These are phyloP conservation scores for Drosophila serrata DNA, from an alignment of 1,140 invertebrate species.

Conservation along the genomic window DNA sequence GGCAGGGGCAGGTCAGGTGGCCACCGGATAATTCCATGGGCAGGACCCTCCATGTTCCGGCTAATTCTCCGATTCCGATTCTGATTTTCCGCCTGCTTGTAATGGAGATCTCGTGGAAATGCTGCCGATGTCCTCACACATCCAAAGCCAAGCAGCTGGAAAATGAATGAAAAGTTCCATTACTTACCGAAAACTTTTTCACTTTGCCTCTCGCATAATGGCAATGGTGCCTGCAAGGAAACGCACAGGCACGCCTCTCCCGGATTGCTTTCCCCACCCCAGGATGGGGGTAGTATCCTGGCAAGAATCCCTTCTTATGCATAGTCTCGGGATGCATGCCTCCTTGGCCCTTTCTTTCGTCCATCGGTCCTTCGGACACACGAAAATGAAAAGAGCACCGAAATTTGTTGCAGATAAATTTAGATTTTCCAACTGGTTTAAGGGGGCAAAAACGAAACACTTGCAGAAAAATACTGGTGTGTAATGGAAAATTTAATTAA, in stretches of 20 bases:
- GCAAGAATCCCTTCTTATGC: slow-evolving; percentile 15
- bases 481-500: not conserved
- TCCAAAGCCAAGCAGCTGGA: slow-evolving; percentile 18
- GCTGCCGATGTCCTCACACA: slow-evolving; percentile 10
- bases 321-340: slow-evolving; percentile 34
- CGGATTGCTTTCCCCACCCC: not conserved
- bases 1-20: slow-evolving; percentile 19
- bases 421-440: slow-evolving; percentile 47
- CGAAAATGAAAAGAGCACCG: slow-evolving; percentile 14
- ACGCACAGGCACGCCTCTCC: slow-evolving; percentile 24
- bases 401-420: slow-evolving; percentile 76
- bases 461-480: not conserved
- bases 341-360: slow-evolving; percentile 25
- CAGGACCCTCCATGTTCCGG: slow-evolving; percentile 20
- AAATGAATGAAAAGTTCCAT: slow-evolving; percentile 35
- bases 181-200: slow-evolving; percentile 38
- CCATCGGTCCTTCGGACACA: not conserved
- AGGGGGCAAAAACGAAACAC: slow-evolving; percentile 2
- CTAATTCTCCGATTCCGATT: slow-evolving; percentile 53
- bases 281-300: not conserved
- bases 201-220: slow-evolving; percentile 32
- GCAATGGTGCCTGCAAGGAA: slow-evolving; percentile 33
- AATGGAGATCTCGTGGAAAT: not conserved
- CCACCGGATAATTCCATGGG: slow-evolving; percentile 53
- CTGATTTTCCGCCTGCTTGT: slow-evolving; percentile 18